A percentile compares a stretch with the other conserved stretches of the same genome.
Evolutionary conservation across 2,797 vertebrate species (phyloP).

Genomic region (Sebastolobus alascanus): DNA sequence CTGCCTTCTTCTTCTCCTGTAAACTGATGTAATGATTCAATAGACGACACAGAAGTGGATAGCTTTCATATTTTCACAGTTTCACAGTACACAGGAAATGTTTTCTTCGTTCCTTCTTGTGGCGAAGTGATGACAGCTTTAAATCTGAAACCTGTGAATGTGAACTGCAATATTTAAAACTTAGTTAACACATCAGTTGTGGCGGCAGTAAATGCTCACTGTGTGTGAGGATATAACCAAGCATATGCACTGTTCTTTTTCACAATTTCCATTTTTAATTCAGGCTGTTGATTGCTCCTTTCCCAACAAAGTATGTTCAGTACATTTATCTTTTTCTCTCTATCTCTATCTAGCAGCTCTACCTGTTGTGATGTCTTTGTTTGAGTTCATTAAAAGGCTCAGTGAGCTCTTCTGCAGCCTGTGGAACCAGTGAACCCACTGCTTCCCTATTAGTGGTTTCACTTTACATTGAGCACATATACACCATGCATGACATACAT

Average conservation of each 20-base stretch:
- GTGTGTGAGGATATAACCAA: background rate
- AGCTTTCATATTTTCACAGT: background rate
- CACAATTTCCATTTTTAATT: background rate
- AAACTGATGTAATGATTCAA: background rate
- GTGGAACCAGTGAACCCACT: constrained; percentile 6
- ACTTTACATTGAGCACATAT: background rate
- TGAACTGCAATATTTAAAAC: background rate
- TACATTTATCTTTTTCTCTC: background rate
- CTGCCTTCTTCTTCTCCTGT: background rate
- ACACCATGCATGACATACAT: background rate
- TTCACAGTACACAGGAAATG: too few relatives aligned
- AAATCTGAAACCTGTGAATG: background rate
- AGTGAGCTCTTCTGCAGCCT: constrained; percentile 14
- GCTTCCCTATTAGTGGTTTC: constrained; percentile 6
- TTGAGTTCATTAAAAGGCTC: constrained; percentile 32
- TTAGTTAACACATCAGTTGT: background rate
- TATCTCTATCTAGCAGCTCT: background rate
- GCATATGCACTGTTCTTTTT: background rate
- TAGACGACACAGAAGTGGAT: background rate
- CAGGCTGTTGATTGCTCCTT: background rate
- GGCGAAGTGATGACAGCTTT: background rate
- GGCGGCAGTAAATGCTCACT: background rate
- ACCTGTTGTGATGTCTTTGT: constrained; percentile 40
- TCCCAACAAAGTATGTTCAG: background rate
- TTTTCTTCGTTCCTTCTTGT: background rate